Evolutionary conservation across 2,113 vertebrate species (phyloP).

Genomic region (Hydrolagus affinis): DNA sequence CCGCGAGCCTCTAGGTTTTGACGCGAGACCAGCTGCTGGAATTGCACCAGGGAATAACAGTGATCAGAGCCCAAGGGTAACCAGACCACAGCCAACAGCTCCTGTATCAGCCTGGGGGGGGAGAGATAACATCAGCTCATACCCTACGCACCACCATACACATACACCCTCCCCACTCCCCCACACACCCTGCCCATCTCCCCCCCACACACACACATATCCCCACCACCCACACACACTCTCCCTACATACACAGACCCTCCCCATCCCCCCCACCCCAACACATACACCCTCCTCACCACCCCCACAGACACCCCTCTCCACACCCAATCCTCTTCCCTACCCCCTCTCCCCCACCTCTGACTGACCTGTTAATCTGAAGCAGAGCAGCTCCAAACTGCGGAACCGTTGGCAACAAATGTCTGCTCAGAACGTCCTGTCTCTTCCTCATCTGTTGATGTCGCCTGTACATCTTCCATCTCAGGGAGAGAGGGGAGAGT

Average conservation of each 20-base stretch:
- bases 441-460: conserved; percentile 39
- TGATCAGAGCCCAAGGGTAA: conserved; percentile 49
- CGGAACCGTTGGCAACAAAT: conserved; percentile 56
- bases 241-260: too few species aligned
- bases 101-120: conserved; percentile 54
- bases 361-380: conserved; percentile 55
- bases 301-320: too few species aligned
- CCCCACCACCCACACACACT: too few species aligned
- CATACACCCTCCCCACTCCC: too few species aligned
- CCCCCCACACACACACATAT: too few species aligned
- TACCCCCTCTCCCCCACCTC: too few species aligned
- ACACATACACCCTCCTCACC: too few species aligned
- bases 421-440: conserved; percentile 40
- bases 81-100: conserved; percentile 51
- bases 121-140: too few species aligned
- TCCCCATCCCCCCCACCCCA: too few species aligned
- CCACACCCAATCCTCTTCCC: too few species aligned
- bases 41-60: conserved; percentile 52
- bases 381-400: conserved; percentile 62
- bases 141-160: too few species aligned
- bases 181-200: too few species aligned
- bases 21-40: conserved; percentile 43
- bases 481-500: conserved; percentile 34
- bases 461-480: conserved; percentile 55
- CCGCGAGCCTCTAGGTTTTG: conserved; percentile 40